phyloP scores from a whole-genome alignment of 2,113 vertebrate species.

The Ptyas mucosa region DNA sequence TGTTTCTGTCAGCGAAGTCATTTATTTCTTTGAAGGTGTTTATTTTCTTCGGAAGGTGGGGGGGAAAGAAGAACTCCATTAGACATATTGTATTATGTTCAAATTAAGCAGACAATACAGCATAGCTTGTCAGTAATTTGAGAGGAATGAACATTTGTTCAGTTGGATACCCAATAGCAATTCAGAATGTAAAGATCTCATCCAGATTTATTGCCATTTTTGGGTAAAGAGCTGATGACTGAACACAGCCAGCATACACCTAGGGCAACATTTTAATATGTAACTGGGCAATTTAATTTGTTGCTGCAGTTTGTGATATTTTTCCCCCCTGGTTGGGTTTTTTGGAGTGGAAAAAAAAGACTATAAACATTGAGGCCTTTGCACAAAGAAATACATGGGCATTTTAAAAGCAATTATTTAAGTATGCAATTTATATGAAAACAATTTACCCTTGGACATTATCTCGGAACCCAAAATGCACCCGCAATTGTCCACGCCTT shows the following conservation, averaged over 20 bases:
- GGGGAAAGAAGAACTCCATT: slow-evolving; percentile 24
- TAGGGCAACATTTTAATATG: slow-evolving; percentile 49
- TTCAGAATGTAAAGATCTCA: slow-evolving; percentile 48
- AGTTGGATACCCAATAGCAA: slow-evolving; percentile 54
- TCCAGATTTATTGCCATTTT: slow-evolving; percentile 46
- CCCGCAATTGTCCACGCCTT: slow-evolving; percentile 60
- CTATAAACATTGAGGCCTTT: slow-evolving; percentile 52
- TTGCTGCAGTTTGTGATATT: slow-evolving; percentile 11
- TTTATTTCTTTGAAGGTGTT: slow-evolving; percentile 26
- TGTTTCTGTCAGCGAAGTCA: neutral
- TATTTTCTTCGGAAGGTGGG: slow-evolving; percentile 36
- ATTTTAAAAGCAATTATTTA: slow-evolving; percentile 69
- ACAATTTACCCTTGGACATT: slow-evolving; percentile 63
- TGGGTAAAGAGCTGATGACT: slow-evolving; percentile 52
- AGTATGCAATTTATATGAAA: slow-evolving; percentile 67
- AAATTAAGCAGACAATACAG: slow-evolving; percentile 30
- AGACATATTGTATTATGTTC: slow-evolving; percentile 40
- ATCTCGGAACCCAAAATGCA: slow-evolving; percentile 63
- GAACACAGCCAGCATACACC: slow-evolving; percentile 40
- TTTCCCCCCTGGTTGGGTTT: neutral
- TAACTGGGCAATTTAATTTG: slow-evolving; percentile 60
- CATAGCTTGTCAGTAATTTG: slow-evolving; percentile 52
- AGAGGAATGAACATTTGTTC: slow-evolving; percentile 60
- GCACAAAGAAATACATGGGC: slow-evolving; percentile 50
- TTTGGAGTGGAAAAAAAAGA: slow-evolving; percentile 24